Evolutionary conservation across 1,140 invertebrate genomes (phyloP), one percentile per base, ranked within the genome.

Genomic region (Bradynema listronoti): DNA sequence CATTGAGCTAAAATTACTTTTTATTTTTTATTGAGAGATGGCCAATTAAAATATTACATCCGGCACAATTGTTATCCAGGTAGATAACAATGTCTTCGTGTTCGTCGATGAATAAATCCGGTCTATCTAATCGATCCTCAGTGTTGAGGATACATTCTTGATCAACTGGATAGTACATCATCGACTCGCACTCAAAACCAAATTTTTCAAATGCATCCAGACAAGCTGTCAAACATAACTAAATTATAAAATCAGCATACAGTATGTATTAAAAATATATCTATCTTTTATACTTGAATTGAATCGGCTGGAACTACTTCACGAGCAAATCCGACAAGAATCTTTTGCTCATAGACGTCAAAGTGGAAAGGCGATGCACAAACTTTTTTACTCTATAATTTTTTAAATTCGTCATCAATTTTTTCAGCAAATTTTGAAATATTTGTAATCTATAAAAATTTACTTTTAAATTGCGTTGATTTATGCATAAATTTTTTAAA

Each of bases 31-130:
- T 11, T 58, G 43, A 16, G 43, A 61, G 22, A 25, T n/a, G 11
- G 5, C 19, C 24, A 27, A 52, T 11, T 19, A 16, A 22, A 25
- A 42, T 57, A 57, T 72, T 57, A 75, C 72, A 74, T 50, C 74
- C 74, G 46, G 74, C 74, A 45, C 74, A 77, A 53, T 77, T 77
- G 58, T 78, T 78, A 51, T 77, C 74, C 68, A 77, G 63, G 66
- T 77, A 77, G 54, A 78, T 71, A 41, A 77, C 76, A 9, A 59
- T 71, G 51, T 77, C 74, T 52, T 77, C 73, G 29, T 71, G 49
- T 41, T 77, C 74, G 36, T 78, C 76, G 30, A 77, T 66, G 56
- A 77, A 77, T 22, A 77, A 64, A 54, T 78, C 77, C 14, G 74
- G 76, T 4, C 74, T 58, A 52, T 77, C 76, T 9, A 78, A 47